A percentile compares a stretch with the other conserved stretches of the same genome.
phyloP scores from a whole-genome alignment of 2,888 invertebrate species.

The Pantelozetes paolii region DNA sequence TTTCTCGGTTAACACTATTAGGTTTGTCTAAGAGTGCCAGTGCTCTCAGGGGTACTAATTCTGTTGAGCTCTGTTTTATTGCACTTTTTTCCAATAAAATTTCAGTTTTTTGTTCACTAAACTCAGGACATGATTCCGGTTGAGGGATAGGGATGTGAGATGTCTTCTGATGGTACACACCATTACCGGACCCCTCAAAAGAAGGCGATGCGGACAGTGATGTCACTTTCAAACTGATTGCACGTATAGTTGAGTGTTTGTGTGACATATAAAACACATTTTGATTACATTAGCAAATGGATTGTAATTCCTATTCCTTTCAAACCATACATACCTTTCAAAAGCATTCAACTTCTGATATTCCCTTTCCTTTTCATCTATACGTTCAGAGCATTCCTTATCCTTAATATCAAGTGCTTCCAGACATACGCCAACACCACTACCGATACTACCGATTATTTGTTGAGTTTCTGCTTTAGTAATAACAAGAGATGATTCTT shows the following conservation, averaged over 20 bases:
- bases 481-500: constrained; percentile 36
- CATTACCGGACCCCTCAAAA: not conserved
- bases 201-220: constrained; percentile 28
- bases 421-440: not conserved
- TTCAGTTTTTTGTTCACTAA: constrained; percentile 10
- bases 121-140: constrained; percentile 23
- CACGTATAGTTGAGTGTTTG: too few relatives aligned
- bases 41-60: constrained; percentile 14
- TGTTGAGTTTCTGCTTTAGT: constrained; percentile 33
- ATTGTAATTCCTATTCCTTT: not conserved
- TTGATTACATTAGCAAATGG: constrained; percentile 18
- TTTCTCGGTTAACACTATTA: constrained; percentile 17
- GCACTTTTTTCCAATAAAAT: not conserved
- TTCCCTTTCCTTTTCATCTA: constrained; percentile 2
- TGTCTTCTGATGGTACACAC: not conserved
- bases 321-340: constrained; percentile 12
- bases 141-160: not conserved
- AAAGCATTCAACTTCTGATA: not conserved
- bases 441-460: constrained; percentile 18
- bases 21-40: constrained; percentile 22
- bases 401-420: not conserved
- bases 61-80: constrained; percentile 25
- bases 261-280: not conserved
- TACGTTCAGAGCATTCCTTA: constrained; percentile 14
- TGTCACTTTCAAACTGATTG: constrained; percentile 14